Evolutionary conservation across 2,113 vertebrate species (phyloP), one percentile per base, ranked within the genome.

Genomic region (Rhipidura dahli): DNA sequence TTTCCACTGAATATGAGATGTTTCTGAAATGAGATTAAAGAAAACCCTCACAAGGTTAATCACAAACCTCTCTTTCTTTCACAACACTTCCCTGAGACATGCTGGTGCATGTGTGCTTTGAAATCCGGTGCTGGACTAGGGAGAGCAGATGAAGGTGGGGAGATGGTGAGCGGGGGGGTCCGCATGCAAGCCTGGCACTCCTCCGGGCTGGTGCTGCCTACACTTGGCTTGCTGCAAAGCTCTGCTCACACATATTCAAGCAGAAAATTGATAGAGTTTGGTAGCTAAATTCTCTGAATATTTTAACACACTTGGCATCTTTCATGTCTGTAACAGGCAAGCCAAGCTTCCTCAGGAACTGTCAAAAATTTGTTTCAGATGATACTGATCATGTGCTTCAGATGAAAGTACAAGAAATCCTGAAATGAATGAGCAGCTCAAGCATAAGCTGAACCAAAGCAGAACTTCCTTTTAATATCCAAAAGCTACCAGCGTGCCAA

Each of bases 371-470:
- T 90, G 68, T 28, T 73, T 96, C 88, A 56, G 45, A 83, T 87
- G 53, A 88, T 60, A 88, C 6, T 39, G 56, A 81, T 90, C 39
- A 91, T 27, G 39, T 27, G 27, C n/a, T 92, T 94, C 60, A 63
- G 50, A 83, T 21, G 64, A 96, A 88, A 89, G 54, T 73, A 88
- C 54, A 93, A 66, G 87, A 83, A 90, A 96, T 77, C 71, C 54
- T 88, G 39, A 50, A 79, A 65, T 22, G 45, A 94, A 84, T 31
- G 81, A 91, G 35, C 49, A 90, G 66, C 39, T 90, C 60, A 70
- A 84, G 71, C 42, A 80, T 27, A 73, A 95, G 18, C 31, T 80
- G 75, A 96, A 88, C 16, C 15, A 79, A 93, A 91, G 68, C 42
- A 90, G 70, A 96, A 72, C n/a, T 88, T 88, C 71, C 42, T 92